phyloP scores from a whole-genome alignment of 1,140 invertebrate genomes.

The Vollenhovia emeryi region DNA sequence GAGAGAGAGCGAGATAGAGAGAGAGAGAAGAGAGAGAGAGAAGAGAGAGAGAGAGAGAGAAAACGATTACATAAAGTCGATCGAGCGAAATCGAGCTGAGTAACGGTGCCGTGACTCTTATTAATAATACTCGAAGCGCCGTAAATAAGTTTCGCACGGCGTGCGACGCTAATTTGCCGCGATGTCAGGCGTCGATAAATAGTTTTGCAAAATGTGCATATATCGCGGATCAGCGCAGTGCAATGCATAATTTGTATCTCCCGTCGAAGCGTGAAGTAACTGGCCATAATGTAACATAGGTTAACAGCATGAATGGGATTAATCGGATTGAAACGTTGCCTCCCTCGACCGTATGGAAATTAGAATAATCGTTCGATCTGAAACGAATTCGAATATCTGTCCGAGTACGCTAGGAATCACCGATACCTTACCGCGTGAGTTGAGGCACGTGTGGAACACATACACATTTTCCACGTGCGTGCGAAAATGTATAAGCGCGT shows the following conservation, averaged over 20 bases:
- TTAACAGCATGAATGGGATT: background rate
- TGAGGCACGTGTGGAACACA: too few relatives aligned
- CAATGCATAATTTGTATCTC: background rate
- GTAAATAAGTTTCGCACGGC: constrained; percentile 33
- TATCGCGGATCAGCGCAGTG: background rate
- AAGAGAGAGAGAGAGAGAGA: background rate
- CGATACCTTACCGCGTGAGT: too few relatives aligned
- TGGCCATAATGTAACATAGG: background rate
- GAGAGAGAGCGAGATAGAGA: background rate
- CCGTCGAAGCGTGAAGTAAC: background rate
- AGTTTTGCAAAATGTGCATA: constrained; percentile 3
- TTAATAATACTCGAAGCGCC: constrained; percentile 35
- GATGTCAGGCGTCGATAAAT: constrained; percentile 33
- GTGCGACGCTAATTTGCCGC: background rate
- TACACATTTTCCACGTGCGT: too few relatives aligned
- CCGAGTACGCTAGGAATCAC: too few relatives aligned
- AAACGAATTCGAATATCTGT: background rate
- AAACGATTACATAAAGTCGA: constrained; percentile 45
- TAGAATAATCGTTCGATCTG: background rate
- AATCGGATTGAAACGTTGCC: background rate
- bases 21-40: background rate
- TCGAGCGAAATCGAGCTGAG: constrained; percentile 38
- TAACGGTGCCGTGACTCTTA: constrained; percentile 49
- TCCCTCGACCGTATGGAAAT: background rate
- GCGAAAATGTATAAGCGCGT: too few relatives aligned